Evolutionary conservation across 1,140 invertebrate genomes (phyloP), one percentile per base, ranked within the genome.

Genomic region (Drosophila jambulina): DNA sequence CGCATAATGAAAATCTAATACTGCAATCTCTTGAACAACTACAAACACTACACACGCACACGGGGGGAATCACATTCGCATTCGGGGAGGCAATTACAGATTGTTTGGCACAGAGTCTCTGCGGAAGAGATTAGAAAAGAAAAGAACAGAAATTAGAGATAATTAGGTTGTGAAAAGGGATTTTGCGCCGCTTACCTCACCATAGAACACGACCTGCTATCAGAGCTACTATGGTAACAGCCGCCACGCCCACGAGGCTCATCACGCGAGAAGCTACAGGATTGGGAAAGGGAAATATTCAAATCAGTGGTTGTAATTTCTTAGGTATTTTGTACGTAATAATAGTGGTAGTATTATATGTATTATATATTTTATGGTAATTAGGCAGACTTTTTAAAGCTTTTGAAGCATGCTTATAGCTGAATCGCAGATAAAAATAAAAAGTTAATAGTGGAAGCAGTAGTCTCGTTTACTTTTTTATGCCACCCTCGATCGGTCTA

Each of bases 31-130:
- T 15, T 43, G 21, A 70, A 65, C 29, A 78, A 77, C 32, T 17
- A 78, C 40, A 58, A 61, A 76, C 57, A 74, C 43, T 59, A 70
- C 27, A 56, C 43, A 46, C 46, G 54, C 63, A 67, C 46, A 54
- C 63, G 6, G 36, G 68, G 82, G 84, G 84, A 77, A 86, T 86
- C 84, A 86, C 83, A 82, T 72, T 71, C 61, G 67, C 48, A 65
- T 46, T 57, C n/a, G 51, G 36, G 74, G 74, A 60, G 36, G 65
- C 65, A 67, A 67, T 62, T 68, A 70, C 53, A 34, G 23, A 3
- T 51, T 51, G 38, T 75, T 82, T 87, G 67, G 62, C 70, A 69
- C 53, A 60, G 15, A 60, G 29, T 77, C 49, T 67, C 46, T 74
- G 80, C 74, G 76, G 34, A 82, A 76, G 23, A 38, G 27, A 69